These are phyloP conservation scores for Xyrauchen texanus DNA, from an alignment of 2,113 vertebrate genomes.

Conservation along the genomic window DNA sequence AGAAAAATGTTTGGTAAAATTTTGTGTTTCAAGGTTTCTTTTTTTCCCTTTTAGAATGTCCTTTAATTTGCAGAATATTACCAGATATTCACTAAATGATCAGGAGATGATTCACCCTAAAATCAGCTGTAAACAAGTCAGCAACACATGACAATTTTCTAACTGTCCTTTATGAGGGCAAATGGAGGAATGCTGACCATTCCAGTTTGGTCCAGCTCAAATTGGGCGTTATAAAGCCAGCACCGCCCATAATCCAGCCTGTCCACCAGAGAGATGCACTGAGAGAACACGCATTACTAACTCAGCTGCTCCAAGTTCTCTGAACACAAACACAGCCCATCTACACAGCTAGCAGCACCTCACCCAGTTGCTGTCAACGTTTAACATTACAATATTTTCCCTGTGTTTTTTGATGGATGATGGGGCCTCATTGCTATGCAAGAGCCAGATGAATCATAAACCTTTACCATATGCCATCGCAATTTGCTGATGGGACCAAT, in stretches of 20 bases:
- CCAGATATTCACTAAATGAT: too few relatives aligned
- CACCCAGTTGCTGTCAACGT: slow-evolving; percentile 66
- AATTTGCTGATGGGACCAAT: slow-evolving; percentile 99
- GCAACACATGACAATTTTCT: slow-evolving; percentile 4
- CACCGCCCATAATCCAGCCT: slow-evolving; percentile 55
- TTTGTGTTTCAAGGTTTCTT: too few relatives aligned
- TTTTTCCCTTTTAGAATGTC: too few relatives aligned
- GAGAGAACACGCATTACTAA: slow-evolving; percentile 60
- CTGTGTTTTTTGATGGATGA: slow-evolving; percentile 85
- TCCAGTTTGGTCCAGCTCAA: slow-evolving; percentile 44
- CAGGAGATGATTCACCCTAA: too few relatives aligned
- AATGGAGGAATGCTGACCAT: not conserved
- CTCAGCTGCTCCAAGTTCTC: slow-evolving; percentile 65
- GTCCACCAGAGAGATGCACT: slow-evolving; percentile 50
- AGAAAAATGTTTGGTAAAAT: too few relatives aligned
- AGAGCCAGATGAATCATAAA: slow-evolving; percentile 99
- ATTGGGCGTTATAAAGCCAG: slow-evolving; percentile 28
- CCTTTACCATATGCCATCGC: slow-evolving; percentile 96
- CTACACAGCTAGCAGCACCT: slow-evolving; percentile 59
- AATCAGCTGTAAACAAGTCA: not conserved
- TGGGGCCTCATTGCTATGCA: slow-evolving; percentile 83
- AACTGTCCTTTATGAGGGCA: not conserved
- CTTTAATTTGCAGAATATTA: too few relatives aligned
- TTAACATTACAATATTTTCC: slow-evolving; percentile 76
- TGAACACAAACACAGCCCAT: slow-evolving; percentile 63